Base-by-base conservation (phyloP, 1,140 invertebrate species). In the Drosophila baimaii region DNA sequence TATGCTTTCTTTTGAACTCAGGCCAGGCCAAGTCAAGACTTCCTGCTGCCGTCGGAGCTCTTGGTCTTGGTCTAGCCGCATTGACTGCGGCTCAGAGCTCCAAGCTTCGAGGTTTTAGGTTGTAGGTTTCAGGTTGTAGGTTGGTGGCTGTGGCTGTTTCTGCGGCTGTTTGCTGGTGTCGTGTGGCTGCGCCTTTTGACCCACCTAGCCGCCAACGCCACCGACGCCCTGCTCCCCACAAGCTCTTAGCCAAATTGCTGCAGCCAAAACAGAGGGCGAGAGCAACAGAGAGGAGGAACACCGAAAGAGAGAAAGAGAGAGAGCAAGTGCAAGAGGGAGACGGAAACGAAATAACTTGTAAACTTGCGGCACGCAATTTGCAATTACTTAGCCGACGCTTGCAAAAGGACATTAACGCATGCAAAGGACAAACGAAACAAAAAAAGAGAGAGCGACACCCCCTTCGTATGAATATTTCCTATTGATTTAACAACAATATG, bases 161-260 rank as follows among this genome's bases (percentile, higher is more conserved):
- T 80, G 81, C 70, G 69, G 68, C 59, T 65, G 63, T 61, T 68
- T 68, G 56, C 61, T 71, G 68, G 62, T 74, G 70, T 79, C 63
- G 77, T 80, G 77, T 80, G 76, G 64, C 84, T 77, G 80, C 72
- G 79, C 83, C 82, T 79, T 86, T 79, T 86, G 82, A 86, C 82
- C 82, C 81, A 79, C 75, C 83, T 76, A 83, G 44, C 56, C 43
- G 58, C 74, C 69, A 27, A 41, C 31, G 44, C 65, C 39, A 17
- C 31, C 41, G 8, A 23, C 25, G 35, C 33, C 59, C 44, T 31
- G 62, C 13, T 33, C 41, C 41, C 59, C 64, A 52, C 72, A 65
- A 70, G 83, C 83, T 89, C 86, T 88, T 88, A 88, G 83, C 80
- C 84, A 83, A 88, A 89, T 88, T 88, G 76, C 76, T 86, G 83